phyloP scores from a whole-genome alignment of 2,888 invertebrate species.

The Leptura quadrifasciata region DNA sequence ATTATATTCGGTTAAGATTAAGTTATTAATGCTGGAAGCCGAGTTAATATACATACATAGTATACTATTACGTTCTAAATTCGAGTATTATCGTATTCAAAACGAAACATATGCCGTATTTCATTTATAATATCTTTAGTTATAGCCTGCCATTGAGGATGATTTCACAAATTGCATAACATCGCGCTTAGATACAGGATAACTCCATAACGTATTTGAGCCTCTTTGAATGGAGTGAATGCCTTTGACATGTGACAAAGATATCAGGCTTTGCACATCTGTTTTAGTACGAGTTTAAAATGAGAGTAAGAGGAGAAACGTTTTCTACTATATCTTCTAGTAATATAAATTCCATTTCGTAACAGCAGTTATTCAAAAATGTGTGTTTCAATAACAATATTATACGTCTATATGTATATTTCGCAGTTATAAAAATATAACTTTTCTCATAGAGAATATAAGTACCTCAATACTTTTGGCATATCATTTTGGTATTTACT shows the following conservation, averaged over 20 bases:
- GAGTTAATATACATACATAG: too few relatives aligned
- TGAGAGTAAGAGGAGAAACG: background rate
- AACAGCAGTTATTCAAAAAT: too few relatives aligned
- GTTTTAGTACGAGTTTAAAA: background rate
- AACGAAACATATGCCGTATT: background rate
- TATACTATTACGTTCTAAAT: too few relatives aligned
- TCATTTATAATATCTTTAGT: background rate
- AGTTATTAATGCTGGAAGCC: too few relatives aligned
- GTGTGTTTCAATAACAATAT: too few relatives aligned
- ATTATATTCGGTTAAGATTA: too few relatives aligned
- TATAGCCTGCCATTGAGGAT: background rate
- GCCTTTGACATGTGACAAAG: background rate
- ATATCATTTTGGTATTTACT: too few relatives aligned
- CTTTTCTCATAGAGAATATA: too few relatives aligned
- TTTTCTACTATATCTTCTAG: background rate
- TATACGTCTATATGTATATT: too few relatives aligned
- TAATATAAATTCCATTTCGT: background rate
- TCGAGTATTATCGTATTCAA: background rate
- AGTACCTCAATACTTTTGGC: too few relatives aligned
- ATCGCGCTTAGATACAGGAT: background rate
- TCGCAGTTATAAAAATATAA: too few relatives aligned
- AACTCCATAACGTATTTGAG: background rate
- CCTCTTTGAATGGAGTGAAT: background rate
- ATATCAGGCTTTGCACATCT: background rate
- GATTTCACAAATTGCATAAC: conserved; percentile 1